These are phyloP conservation scores for Microcebus tavaratra DNA, from an alignment of 2,113 vertebrate species.

Conservation along the genomic window DNA sequence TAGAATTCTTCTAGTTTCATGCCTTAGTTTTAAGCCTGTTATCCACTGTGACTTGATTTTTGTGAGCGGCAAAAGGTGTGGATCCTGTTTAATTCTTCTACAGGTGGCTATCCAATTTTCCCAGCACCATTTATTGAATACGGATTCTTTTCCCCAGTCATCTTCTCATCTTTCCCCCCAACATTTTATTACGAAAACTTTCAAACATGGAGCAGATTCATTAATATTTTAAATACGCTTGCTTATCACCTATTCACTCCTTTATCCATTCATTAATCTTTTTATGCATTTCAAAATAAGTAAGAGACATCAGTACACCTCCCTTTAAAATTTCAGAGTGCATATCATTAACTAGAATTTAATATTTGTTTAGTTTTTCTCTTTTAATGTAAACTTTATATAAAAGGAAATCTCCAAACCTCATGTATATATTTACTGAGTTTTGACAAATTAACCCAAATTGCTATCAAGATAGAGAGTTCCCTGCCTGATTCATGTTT, in stretches of 20 bases:
- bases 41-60: too few relatives aligned
- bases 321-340: not conserved
- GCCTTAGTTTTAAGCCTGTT: too few relatives aligned
- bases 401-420: not conserved
- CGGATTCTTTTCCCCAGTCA: not conserved
- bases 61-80: too few relatives aligned
- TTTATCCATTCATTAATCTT: not conserved
- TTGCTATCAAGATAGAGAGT: not conserved
- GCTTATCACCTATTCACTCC: not conserved
- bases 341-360: not conserved
- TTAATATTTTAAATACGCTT: conserved; percentile 17
- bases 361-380: not conserved
- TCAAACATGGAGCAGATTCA: not conserved
- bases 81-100: too few relatives aligned
- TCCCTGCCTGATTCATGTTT: too few relatives aligned
- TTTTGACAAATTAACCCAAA: not conserved
- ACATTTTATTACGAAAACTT: not conserved
- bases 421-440: not conserved
- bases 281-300: not conserved
- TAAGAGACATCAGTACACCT: not conserved
- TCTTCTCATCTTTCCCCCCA: not conserved
- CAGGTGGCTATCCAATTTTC: too few relatives aligned
- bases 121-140: too few relatives aligned
- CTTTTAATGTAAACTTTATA: not conserved
- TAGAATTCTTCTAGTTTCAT: too few relatives aligned